Percentiles rank a stretch among this genome's conserved stretches.
These are phyloP conservation scores for Gambusia yucatana DNA, from an alignment of 2,797 vertebrate genomes.

Conservation along the genomic window DNA sequence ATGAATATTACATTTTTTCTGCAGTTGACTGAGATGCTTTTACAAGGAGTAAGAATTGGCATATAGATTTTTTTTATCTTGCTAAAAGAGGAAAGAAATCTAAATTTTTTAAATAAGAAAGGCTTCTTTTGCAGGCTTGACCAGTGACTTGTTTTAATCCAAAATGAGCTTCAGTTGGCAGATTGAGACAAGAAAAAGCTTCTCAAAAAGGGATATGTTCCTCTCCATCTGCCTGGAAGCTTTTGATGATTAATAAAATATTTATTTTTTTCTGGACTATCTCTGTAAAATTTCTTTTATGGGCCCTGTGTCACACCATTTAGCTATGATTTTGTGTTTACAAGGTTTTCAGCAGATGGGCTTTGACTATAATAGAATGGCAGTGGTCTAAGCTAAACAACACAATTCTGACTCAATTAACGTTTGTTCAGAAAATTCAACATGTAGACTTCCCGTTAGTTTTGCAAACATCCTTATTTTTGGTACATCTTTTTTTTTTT, in stretches of 20 bases:
- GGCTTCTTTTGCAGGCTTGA: conserved; percentile 28
- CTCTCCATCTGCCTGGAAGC: conserved; percentile 52
- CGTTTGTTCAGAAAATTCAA: neutral
- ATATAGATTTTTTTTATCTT: conserved; percentile 5
- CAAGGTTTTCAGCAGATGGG: neutral
- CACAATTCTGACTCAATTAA: neutral
- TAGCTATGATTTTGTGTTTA: neutral
- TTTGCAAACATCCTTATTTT: neutral
- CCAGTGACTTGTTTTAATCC: conserved; percentile 32
- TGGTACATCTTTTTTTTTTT: neutral
- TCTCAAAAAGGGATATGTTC: conserved; percentile 30
- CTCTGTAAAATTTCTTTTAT: conserved; percentile 40
- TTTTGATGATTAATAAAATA: conserved; percentile 55
- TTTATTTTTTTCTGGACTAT: conserved; percentile 47
- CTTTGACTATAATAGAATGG: neutral
- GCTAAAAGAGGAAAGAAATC: neutral
- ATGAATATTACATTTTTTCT: conserved; percentile 78
- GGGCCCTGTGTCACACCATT: conserved; percentile 42
- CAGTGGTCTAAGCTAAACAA: neutral
- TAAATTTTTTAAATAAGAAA: conserved; percentile 15
- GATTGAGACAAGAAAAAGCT: conserved; percentile 25
- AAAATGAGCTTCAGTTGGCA: conserved; percentile 45
- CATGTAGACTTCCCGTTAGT: neutral
- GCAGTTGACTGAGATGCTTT: conserved; percentile 66
- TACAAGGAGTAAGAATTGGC: conserved; percentile 63